Conservation (phyloP, 2,797 vertebrate genomes). For the Sparus aurata region DNA sequence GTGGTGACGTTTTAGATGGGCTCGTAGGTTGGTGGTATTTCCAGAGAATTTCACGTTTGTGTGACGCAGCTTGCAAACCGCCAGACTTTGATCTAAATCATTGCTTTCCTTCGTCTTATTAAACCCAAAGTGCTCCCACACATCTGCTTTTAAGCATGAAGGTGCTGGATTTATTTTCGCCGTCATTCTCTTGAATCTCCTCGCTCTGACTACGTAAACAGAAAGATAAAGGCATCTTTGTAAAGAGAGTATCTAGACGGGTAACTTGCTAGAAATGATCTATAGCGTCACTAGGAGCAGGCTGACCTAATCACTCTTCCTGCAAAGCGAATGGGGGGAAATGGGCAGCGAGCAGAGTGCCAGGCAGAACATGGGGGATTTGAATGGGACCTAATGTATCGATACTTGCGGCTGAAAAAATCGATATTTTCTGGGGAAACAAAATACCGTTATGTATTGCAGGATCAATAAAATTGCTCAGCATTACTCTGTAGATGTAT, state of each 20-base stretch:
- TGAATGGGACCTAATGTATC: too few relatives aligned
- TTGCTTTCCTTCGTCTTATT: neutral
- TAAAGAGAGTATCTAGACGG: neutral
- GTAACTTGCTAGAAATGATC: neutral
- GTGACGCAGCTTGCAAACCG: neutral
- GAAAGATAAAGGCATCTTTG: neutral
- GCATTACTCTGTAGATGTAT: too few relatives aligned
- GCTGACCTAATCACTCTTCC: neutral
- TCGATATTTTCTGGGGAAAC: too few relatives aligned
- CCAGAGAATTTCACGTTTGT: neutral
- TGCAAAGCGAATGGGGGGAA: too few relatives aligned
- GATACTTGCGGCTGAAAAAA: too few relatives aligned
- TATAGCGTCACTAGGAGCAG: neutral
- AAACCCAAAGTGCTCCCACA: neutral
- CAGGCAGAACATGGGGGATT: too few relatives aligned
- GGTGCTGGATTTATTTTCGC: neutral
- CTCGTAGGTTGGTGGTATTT: neutral
- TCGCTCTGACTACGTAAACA: neutral
- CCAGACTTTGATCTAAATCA: neutral
- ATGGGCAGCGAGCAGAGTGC: too few relatives aligned
- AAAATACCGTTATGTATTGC: too few relatives aligned
- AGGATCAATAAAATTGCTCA: too few relatives aligned
- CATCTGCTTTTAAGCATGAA: too few relatives aligned
- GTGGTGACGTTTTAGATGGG: neutral
- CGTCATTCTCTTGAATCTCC: neutral